These are phyloP conservation scores for Sander lucioperca DNA, from an alignment of 2,113 vertebrate species.

Conservation along the genomic window DNA sequence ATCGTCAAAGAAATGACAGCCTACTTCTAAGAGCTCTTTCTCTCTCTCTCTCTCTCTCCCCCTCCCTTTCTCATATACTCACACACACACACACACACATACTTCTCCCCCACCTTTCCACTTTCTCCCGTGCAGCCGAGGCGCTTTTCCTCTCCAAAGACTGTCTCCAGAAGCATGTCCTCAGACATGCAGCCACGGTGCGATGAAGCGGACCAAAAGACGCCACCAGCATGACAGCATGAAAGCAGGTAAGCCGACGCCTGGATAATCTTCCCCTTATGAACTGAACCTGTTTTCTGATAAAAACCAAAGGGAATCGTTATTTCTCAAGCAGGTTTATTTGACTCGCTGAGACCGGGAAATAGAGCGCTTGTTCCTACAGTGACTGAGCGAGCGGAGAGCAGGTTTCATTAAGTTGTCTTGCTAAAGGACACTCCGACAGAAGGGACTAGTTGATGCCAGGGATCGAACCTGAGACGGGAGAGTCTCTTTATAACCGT, in stretches of 20 bases:
- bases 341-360: background rate
- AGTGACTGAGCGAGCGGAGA: background rate
- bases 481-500: background rate
- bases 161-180: slow-evolving; percentile 80
- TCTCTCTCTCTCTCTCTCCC: slow-evolving; percentile 16
- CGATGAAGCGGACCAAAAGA: slow-evolving; percentile 77
- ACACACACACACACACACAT: background rate
- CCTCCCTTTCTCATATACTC: background rate
- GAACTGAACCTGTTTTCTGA: background rate
- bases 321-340: slow-evolving; percentile 28
- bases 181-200: slow-evolving; percentile 77
- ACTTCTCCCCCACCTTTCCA: slow-evolving; percentile 29
- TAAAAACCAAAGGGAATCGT: background rate
- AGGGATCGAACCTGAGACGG: slow-evolving; percentile 19
- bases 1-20: slow-evolving; percentile 44
- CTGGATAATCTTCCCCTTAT: background rate
- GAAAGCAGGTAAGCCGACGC: slow-evolving; percentile 70
- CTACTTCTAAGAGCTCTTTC: slow-evolving; percentile 38
- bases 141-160: slow-evolving; percentile 69
- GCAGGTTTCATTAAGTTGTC: slow-evolving; percentile 1
- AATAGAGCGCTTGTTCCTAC: background rate
- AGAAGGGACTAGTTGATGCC: background rate
- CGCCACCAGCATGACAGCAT: slow-evolving; percentile 67
- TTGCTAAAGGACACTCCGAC: slow-evolving; percentile 36
- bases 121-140: slow-evolving; percentile 58